These are phyloP conservation scores for Tauraco hartlaubi DNA, from an alignment of 2,797 vertebrate species.

Conservation along the genomic window DNA sequence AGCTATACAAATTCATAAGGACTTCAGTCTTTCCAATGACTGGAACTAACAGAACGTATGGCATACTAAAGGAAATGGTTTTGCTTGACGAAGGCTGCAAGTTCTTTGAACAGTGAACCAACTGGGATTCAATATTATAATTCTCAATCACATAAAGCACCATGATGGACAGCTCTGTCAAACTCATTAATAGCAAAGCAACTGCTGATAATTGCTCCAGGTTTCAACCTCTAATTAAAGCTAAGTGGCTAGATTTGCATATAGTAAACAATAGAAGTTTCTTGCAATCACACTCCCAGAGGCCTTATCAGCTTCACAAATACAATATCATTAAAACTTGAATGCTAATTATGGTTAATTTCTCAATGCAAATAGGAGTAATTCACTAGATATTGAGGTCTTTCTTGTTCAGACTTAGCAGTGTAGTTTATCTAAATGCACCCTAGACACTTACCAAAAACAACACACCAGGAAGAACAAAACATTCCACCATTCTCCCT, in stretches of 20 bases:
- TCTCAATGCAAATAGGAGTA: slow-evolving; percentile 75
- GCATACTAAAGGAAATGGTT: neutral
- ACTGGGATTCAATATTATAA: slow-evolving; percentile 57
- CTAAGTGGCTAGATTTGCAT: slow-evolving; percentile 80
- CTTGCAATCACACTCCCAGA: slow-evolving; percentile 65
- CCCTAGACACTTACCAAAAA: slow-evolving; percentile 45
- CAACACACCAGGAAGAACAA: slow-evolving; percentile 34
- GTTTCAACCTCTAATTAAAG: slow-evolving; percentile 83
- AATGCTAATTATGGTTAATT: slow-evolving; percentile 85
- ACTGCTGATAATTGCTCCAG: slow-evolving; percentile 79
- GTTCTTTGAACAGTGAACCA: slow-evolving; percentile 35
- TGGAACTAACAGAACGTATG: neutral
- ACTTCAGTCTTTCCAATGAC: neutral
- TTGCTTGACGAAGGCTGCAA: neutral
- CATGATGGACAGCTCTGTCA: slow-evolving; percentile 69
- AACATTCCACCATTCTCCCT: neutral
- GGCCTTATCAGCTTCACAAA: slow-evolving; percentile 79
- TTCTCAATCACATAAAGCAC: slow-evolving; percentile 69
- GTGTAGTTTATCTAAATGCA: slow-evolving; percentile 54
- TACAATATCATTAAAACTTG: slow-evolving; percentile 78
- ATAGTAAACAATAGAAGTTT: slow-evolving; percentile 79
- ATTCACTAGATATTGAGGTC: slow-evolving; percentile 68
- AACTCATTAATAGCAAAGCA: slow-evolving; percentile 77
- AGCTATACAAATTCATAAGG: slow-evolving; percentile 23
- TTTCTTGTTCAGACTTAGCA: slow-evolving; percentile 53